phyloP scores from a whole-genome alignment of 2,113 vertebrate species.

The Pungitius pungitius region DNA sequence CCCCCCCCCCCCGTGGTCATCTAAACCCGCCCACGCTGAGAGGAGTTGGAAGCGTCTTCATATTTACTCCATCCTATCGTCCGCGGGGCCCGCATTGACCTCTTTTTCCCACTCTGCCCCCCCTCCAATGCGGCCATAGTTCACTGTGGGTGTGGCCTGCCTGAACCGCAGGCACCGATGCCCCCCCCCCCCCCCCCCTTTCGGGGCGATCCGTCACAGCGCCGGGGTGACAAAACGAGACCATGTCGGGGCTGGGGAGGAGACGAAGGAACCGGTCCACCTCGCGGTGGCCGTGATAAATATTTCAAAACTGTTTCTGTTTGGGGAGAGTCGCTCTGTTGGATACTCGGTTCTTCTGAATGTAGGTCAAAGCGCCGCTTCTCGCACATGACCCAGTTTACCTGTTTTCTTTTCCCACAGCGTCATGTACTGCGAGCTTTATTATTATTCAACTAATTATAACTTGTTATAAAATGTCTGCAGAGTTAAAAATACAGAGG shows the following conservation, averaged over 20 bases:
- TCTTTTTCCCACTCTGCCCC: constrained; percentile 64
- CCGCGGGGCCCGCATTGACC: constrained; percentile 37
- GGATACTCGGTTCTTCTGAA: constrained; percentile 41
- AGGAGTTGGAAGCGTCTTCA: constrained; percentile 61
- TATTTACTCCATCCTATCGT: constrained; percentile 76
- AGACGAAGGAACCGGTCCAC: constrained; percentile 8
- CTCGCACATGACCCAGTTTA: constrained; percentile 69
- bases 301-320: constrained; percentile 59
- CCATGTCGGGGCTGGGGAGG: constrained; percentile 1
- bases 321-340: constrained; percentile 36
- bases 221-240: constrained; percentile 50
- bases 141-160: constrained; percentile 68
- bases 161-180: constrained; percentile 39
- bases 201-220: constrained; percentile 41
- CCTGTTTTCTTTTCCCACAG: constrained; percentile 46
- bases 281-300: constrained; percentile 40
- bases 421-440: constrained; percentile 37
- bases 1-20: constrained; percentile 58
- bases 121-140: constrained; percentile 43
- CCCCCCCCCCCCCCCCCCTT: too few species aligned
- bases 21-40: constrained; percentile 50
- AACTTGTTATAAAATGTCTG: constrained; percentile 46
- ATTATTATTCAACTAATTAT: constrained; percentile 70
- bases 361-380: constrained; percentile 68
- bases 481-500: constrained; percentile 55